Percentiles rank a stretch among this genome's conserved stretches.
Evolutionary conservation across 2,113 vertebrate species (phyloP).

Genomic region (Zingel zingel): DNA sequence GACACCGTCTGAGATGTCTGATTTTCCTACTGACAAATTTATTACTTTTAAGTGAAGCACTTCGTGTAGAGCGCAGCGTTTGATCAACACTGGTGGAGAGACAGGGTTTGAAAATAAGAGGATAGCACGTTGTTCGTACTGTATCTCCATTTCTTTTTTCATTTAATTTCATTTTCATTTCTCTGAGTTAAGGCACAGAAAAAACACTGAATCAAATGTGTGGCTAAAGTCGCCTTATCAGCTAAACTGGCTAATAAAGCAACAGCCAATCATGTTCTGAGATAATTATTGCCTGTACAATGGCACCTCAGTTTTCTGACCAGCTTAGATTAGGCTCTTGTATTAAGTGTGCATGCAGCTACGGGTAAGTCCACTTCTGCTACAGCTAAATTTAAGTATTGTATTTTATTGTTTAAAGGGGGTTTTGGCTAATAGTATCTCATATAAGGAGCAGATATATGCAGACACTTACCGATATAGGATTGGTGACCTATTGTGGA

Average conservation of each 20-base stretch:
- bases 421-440: neutral
- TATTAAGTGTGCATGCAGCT: neutral
- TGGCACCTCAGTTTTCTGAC: neutral
- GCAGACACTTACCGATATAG: neutral
- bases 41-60: slow-evolving; percentile 37
- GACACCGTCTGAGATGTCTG: slow-evolving; percentile 37
- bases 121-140: neutral
- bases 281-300: neutral
- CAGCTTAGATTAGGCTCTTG: neutral
- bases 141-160: neutral
- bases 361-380: neutral
- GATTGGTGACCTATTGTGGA: neutral
- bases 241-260: neutral
- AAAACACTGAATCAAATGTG: neutral
- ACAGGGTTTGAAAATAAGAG: neutral
- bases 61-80: neutral
- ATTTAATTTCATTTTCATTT: neutral
- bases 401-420: neutral
- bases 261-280: neutral
- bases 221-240: neutral
- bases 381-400: neutral
- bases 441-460: neutral
- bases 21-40: slow-evolving; percentile 33
- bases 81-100: slow-evolving; percentile 2
- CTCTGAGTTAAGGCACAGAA: neutral